Conservation (phyloP, 2,888 invertebrate species). For the Chymomyza amoena region DNA sequence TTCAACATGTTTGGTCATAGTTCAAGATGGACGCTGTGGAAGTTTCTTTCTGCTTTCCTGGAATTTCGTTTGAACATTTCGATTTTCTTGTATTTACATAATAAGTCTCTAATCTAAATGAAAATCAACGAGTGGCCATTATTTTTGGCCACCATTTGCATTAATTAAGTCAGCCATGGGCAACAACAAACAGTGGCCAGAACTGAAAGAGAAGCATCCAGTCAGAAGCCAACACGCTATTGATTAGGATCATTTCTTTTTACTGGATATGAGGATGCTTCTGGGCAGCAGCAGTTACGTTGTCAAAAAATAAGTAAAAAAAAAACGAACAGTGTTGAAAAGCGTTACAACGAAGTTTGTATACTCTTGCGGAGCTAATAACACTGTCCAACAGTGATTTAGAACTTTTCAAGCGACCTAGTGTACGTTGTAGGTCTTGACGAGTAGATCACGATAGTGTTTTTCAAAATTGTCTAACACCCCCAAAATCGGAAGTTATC, state of each 20-base stretch:
- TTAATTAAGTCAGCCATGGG: constrained; percentile 54
- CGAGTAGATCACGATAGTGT: too few relatives aligned
- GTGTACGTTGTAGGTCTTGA: too few relatives aligned
- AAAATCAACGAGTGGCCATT: constrained; percentile 58
- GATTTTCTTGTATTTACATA: constrained; percentile 37
- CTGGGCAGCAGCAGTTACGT: constrained; percentile 27
- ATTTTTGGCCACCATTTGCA: constrained; percentile 55
- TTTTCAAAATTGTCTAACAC: too few relatives aligned
- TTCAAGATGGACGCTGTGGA: background rate
- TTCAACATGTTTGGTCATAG: background rate
- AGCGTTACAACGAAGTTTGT: constrained; percentile 31
- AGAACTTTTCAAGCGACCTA: too few relatives aligned
- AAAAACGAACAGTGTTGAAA: constrained; percentile 5
- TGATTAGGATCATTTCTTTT: constrained; percentile 56
- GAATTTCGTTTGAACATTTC: constrained; percentile 20
- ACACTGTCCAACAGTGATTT: too few relatives aligned
- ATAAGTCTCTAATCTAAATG: constrained; percentile 64
- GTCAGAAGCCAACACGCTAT: constrained; percentile 25
- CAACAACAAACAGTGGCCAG: background rate
- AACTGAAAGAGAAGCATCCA: background rate
- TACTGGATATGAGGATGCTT: constrained; percentile 19
- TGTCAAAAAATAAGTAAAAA: constrained; percentile 1
- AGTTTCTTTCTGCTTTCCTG: constrained; percentile 10
- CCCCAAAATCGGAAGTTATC: too few relatives aligned
- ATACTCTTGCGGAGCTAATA: background rate